These are phyloP conservation scores for Tetramorium simillimum DNA, from an alignment of 1,140 invertebrate species.

Conservation along the genomic window DNA sequence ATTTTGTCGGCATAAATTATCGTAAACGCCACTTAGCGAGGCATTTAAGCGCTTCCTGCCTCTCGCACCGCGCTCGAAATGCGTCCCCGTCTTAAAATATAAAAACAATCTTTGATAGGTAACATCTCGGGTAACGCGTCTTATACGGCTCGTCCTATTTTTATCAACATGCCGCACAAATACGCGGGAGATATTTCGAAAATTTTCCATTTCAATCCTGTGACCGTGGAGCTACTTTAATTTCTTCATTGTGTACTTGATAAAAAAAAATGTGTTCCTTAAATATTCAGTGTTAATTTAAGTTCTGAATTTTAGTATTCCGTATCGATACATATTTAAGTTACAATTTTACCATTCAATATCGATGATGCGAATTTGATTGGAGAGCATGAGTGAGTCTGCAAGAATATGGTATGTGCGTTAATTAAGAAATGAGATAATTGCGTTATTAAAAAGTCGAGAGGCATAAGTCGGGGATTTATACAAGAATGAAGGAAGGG, in stretches of 20 bases:
- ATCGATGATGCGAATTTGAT: too few relatives aligned
- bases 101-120: conserved; percentile 43
- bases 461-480: too few relatives aligned
- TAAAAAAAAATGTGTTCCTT: not conserved
- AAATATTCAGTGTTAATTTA: not conserved
- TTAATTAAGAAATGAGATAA: too few relatives aligned
- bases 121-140: conserved; percentile 20
- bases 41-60: conserved; percentile 51
- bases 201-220: not conserved
- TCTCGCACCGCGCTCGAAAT: not conserved
- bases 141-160: conserved; percentile 47
- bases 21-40: conserved; percentile 47
- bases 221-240: not conserved
- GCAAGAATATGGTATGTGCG: too few relatives aligned
- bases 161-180: not conserved
- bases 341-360: too few relatives aligned
- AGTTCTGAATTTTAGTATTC: not conserved
- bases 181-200: not conserved
- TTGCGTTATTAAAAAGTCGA: too few relatives aligned
- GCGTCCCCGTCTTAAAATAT: conserved; percentile 3
- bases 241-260: not conserved
- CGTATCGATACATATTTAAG: too few relatives aligned
- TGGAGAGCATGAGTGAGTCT: too few relatives aligned
- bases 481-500: too few relatives aligned
- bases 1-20: conserved; percentile 47